Evolutionary conservation across 2,888 invertebrate genomes (phyloP), one percentile per base, ranked within the genome.

Genomic region (Synanthedon andrenaeformis): DNA sequence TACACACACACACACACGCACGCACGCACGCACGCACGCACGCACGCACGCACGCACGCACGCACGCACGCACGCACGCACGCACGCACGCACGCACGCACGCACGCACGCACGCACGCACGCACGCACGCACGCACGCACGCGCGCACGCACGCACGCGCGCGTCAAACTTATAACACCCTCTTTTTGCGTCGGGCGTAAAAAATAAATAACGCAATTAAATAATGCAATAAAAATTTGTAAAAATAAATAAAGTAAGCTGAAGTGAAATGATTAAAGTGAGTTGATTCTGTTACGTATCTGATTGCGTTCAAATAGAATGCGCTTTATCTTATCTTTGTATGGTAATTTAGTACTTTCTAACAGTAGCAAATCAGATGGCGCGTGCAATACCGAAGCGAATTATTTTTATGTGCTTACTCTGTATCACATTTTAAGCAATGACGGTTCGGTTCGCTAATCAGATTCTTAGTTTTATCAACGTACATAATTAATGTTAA

Each of bases 381-480:
- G 45, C 45, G n/a, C 45, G 45, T 45, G n/a, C 14, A 14, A 45
- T 45, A 45, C 45, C 45, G 35, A 45, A 14, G 45, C 13, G 45
- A n/a, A 13, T 45, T 13, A 13, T 14, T 45, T 13, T 6, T 45
- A 45, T 45, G 45, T 45, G 45, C n/a, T 45, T n/a, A 12, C n/a
- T 45, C 5, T 45, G 14, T 14, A 45, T 4, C 14, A 35, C 45
- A 45, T 45, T 74, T 74, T 74, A 69, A 70, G 66, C 67, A 76
- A 75, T 66, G 64, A 45, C 14, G 64, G 68, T 69, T 76, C 71
- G 76, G 68, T 69, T 76, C 71, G 76, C 73, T 74, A 76, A 78
- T 77, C 74, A 73, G 67, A 68, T 67, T 70, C 69, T 77, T 67
- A 65, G 68, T 72, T 70, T 77, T 77, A 79, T 77, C 77, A 69